A percentile compares a stretch with the other conserved stretches of the same genome.
Evolutionary conservation across 2,113 vertebrate species (phyloP).

Genomic region (Chaetops frenatus): DNA sequence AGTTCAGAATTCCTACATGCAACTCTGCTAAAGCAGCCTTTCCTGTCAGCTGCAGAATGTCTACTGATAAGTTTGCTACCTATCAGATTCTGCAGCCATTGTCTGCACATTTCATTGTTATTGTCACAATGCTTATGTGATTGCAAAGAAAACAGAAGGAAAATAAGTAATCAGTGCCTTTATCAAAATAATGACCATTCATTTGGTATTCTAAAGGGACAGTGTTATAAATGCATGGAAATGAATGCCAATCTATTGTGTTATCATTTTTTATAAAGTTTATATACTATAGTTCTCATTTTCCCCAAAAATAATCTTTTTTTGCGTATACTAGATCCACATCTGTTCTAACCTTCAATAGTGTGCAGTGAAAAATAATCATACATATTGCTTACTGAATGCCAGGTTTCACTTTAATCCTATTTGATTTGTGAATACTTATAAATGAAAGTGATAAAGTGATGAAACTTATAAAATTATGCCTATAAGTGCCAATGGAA

Average conservation of each 20-base stretch:
- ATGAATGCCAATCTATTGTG: not conserved
- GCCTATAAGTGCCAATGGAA: not conserved
- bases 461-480: not conserved
- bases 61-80: not conserved
- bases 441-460: not conserved
- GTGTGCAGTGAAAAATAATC: not conserved
- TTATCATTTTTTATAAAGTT: not conserved
- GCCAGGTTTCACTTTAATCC: not conserved
- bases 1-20: not conserved
- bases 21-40: not conserved
- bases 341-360: not conserved
- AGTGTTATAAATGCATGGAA: not conserved
- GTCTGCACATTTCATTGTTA: constrained; percentile 3
- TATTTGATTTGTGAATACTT: not conserved
- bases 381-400: not conserved
- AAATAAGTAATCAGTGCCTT: not conserved
- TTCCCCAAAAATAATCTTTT: not conserved
- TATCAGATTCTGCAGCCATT: not conserved
- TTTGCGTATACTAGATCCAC: not conserved
- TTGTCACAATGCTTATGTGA: constrained; percentile 18
- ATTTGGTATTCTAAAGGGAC: not conserved
- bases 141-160: constrained; percentile 7
- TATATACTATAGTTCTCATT: not conserved
- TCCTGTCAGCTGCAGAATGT: not conserved
- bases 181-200: not conserved